Percentiles rank a stretch among this genome's conserved stretches.
Conservation (phyloP, 2,888 invertebrate species). For the Spialia ferax region DNA sequence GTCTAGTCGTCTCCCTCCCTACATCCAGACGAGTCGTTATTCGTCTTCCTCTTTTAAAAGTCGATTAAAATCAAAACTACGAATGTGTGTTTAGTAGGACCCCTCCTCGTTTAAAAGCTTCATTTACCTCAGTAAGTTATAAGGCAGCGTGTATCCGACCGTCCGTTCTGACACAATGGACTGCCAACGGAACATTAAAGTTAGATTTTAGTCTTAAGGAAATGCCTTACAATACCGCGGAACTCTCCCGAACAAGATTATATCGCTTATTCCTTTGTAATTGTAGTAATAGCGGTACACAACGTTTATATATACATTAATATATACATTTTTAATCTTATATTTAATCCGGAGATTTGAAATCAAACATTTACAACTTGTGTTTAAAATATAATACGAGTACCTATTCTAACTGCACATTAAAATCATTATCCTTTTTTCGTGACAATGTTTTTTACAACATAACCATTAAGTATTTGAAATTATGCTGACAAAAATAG, state of each 20-base stretch:
- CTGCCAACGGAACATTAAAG: constrained; percentile 75
- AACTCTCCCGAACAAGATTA: constrained; percentile 34
- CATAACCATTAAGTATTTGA: too few relatives aligned
- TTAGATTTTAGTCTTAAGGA: constrained; percentile 72
- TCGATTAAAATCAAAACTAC: neutral
- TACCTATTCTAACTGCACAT: too few relatives aligned
- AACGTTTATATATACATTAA: neutral
- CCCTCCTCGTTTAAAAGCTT: constrained; percentile 63
- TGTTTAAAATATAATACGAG: too few relatives aligned
- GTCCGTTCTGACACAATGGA: constrained; percentile 67
- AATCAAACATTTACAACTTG: neutral
- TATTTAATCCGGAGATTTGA: too few relatives aligned
- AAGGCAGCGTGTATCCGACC: constrained; percentile 70
- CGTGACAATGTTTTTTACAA: too few relatives aligned
- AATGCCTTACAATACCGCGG: constrained; percentile 56
- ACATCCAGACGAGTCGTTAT: too few relatives aligned
- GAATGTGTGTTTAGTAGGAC: neutral
- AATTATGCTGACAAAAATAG: too few relatives aligned
- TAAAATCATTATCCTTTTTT: too few relatives aligned
- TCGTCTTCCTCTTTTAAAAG: too few relatives aligned
- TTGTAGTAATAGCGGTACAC: neutral
- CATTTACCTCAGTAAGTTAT: constrained; percentile 71
- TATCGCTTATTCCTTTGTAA: constrained; percentile 37
- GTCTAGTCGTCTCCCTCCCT: too few relatives aligned
- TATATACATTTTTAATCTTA: too few relatives aligned